These are phyloP conservation scores for Parapsyche elsis DNA, from an alignment of 1,140 invertebrate genomes.

Conservation along the genomic window DNA sequence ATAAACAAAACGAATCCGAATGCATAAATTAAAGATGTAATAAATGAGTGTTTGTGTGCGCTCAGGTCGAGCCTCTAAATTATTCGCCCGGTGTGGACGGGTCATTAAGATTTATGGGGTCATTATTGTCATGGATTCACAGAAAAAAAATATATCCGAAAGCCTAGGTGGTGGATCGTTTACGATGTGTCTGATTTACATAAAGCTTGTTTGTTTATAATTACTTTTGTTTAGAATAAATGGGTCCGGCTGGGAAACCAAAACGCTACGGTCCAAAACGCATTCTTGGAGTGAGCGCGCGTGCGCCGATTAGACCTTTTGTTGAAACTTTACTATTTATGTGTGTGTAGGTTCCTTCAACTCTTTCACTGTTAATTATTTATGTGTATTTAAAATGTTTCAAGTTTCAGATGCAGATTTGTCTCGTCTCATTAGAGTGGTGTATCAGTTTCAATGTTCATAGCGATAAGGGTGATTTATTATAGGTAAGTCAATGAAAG, in stretches of 20 bases:
- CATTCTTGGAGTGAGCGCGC: neutral
- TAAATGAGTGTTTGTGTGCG: conserved; percentile 9
- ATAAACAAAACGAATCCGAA: conserved; percentile 12
- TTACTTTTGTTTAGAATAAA: conserved; percentile 40
- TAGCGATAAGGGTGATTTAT: too few relatives aligned
- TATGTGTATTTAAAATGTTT: neutral
- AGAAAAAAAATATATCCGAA: conserved; percentile 20
- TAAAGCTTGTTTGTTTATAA: conserved; percentile 49
- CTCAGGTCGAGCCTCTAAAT: conserved; percentile 3
- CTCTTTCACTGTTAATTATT: neutral
- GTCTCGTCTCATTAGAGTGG: neutral
- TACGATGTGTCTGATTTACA: conserved; percentile 45
- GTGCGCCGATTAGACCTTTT: conserved; percentile 1
- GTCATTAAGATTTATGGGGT: conserved; percentile 45
- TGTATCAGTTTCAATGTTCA: too few relatives aligned
- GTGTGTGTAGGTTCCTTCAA: neutral
- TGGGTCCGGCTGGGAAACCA: neutral
- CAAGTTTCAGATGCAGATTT: neutral
- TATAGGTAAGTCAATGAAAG: conserved; percentile 7
- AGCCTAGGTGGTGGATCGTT: conserved; percentile 39
- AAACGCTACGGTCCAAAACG: neutral
- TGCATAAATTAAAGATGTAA: conserved; percentile 19
- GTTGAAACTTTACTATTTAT: conserved; percentile 22
- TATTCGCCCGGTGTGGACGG: conserved; percentile 32
- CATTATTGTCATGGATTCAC: conserved; percentile 36